Base-by-base conservation (phyloP, 64 coral and sea anemone genomes). In the Catalaphyllia jardinei region DNA sequence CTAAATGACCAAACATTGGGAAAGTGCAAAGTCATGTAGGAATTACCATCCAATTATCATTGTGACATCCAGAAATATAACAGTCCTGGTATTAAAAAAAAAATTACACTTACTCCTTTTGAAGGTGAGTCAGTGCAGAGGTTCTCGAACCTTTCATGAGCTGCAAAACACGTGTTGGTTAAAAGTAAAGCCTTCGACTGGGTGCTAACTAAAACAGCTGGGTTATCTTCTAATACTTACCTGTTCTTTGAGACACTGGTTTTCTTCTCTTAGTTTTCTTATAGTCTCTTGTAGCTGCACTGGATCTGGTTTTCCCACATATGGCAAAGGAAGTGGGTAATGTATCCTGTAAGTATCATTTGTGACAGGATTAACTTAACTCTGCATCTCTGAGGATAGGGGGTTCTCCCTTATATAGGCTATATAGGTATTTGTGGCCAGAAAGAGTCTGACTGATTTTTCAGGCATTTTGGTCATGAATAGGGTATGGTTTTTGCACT, bases 271-370 rank as follows among this genome's bases (percentile, higher is more conserved):
- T n/a, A 99, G 91, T 69, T 78, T 95, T 87, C 97, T 93, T 54
- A 95, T 93, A 59, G 88, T 93, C 42, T 99, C 97, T 65, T 99
- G 97, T 72, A 99, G 67, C 49, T 99, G 88, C 6, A 99, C 97
- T 88, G 97, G 97, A 86, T 99, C 97, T 79, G 97, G 97, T 79
- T 95, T 99, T 19, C 97, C 97, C 50, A 99, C 90, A 82, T 99
- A 99, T 30, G 97, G 97, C 75, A 99, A 78, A 55, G 97, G 97
- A 55, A 99, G 73, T 29, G 97, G 97, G 55, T 99, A 99, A 82
- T 99, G 97, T 67, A 99, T 99, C 63, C 97, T 99, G 79, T 24
- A 65, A 24, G 18, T 62, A 62, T 18, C 42, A 46, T 46, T 46
- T 46, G 42, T 46, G 42, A 46, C 42, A 46, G 42, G 42, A 6